Percentiles rank a stretch among this genome's conserved stretches.
Conservation (phyloP, 64 coral and sea anemone genomes). For the Stichodactyla mertensii region DNA sequence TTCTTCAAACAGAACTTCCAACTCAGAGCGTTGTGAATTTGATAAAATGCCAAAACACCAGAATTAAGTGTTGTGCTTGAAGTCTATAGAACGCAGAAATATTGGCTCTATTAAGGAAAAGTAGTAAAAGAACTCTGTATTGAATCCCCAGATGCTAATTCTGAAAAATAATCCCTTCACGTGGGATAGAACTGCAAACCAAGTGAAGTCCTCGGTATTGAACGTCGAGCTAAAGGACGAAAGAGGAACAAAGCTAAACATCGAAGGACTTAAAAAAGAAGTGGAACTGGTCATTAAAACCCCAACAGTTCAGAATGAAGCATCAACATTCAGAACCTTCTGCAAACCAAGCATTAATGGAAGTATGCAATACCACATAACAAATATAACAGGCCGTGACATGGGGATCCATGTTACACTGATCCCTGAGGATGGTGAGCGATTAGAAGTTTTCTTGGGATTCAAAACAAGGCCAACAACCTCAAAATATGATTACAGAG, state of each 20-base stretch:
- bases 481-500: conserved; percentile 33
- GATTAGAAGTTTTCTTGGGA: conserved; percentile 37
- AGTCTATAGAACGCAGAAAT: too few relatives aligned
- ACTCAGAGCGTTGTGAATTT: too few relatives aligned
- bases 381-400: conserved; percentile 30
- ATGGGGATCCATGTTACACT: conserved; percentile 37
- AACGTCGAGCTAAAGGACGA: conserved; percentile 75
- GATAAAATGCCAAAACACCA: too few relatives aligned
- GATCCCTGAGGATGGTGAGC: conserved; percentile 32
- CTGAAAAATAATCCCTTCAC: conserved; percentile 69
- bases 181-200: conserved; percentile 55
- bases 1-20: too few relatives aligned
- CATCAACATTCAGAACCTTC: conserved; percentile 3
- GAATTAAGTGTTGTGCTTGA: too few relatives aligned
- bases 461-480: conserved; percentile 43
- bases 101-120: too few relatives aligned
- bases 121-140: background rate
- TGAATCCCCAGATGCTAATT: conserved; percentile 51
- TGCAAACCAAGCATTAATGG: conserved; percentile 59
- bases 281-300: conserved; percentile 69
- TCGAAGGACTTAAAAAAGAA: conserved; percentile 66
- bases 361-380: conserved; percentile 53
- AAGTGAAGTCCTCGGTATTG: conserved; percentile 52
- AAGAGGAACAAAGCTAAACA: conserved; percentile 37
- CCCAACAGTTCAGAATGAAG: background rate